Percentiles rank a stretch among this genome's conserved stretches.
Evolutionary conservation across 2,888 invertebrate species (phyloP).

Genomic region (Adineta ricciae): DNA sequence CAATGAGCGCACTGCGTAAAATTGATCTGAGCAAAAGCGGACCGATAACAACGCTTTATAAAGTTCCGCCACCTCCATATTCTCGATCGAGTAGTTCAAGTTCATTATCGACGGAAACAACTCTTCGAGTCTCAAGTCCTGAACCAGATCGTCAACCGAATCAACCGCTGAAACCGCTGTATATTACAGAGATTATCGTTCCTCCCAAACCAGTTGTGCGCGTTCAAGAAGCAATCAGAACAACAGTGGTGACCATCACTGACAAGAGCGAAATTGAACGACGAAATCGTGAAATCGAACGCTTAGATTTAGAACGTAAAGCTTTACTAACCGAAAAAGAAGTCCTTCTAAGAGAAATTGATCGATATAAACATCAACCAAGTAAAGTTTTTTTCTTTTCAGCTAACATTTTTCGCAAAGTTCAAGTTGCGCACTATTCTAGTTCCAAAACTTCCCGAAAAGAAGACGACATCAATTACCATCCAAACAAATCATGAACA

Average conservation of each 20-base stretch:
- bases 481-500: conserved; percentile 22
- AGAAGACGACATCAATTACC: conserved; percentile 22
- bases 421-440: no score
- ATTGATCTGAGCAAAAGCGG: background rate
- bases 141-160: background rate
- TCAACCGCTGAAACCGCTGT: background rate
- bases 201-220: background rate
- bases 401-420: no score
- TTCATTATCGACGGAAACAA: conserved; percentile 9
- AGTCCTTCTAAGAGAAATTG: background rate
- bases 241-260: background rate
- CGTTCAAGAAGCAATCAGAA: background rate
- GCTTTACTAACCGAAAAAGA: background rate
- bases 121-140: background rate
- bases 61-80: conserved; percentile 15
- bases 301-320: background rate
- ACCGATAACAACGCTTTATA: background rate
- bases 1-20: background rate
- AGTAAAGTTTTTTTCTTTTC: background rate
- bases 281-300: conserved; percentile 18
- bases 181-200: conserved; percentile 5
- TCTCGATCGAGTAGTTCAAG: conserved; percentile 6
- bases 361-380: conserved; percentile 3
- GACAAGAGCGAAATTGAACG: background rate
- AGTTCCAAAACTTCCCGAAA: background rate